Evolutionary conservation across 2,888 invertebrate species (phyloP).

Genomic region (Leptinotarsa peninsularis): DNA sequence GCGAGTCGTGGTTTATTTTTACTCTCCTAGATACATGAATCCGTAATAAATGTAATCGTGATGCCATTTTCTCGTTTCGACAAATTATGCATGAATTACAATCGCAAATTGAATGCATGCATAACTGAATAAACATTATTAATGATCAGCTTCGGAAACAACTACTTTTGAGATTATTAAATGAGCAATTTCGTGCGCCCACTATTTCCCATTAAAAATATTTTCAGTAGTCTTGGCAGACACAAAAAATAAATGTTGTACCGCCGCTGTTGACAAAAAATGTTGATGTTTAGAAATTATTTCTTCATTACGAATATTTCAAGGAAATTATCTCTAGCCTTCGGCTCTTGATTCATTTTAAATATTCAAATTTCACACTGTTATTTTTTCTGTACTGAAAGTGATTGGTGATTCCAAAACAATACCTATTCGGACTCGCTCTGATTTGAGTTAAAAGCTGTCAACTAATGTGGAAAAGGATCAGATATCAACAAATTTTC

Average conservation of each 20-base stretch:
- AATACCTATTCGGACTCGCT: too few species aligned
- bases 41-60: background rate
- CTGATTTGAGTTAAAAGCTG: too few species aligned
- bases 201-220: background rate
- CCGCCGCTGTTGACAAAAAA: too few species aligned
- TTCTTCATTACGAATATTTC: too few species aligned
- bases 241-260: background rate
- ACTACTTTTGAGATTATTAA: constrained; percentile 5
- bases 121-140: constrained; percentile 6
- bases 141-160: background rate
- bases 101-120: background rate
- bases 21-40: background rate
- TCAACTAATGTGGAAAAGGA: too few species aligned
- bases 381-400: too few species aligned
- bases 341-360: too few species aligned
- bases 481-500: too few species aligned
- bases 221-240: background rate
- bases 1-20: background rate
- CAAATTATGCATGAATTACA: background rate
- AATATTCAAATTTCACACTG: too few species aligned
- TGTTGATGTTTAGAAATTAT: too few species aligned
- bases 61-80: constrained; percentile 1
- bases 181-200: background rate
- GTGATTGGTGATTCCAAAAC: too few species aligned
- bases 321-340: too few species aligned